A percentile compares a stretch with the other conserved stretches of the same genome.
These are phyloP conservation scores for Theretra japonica DNA, from an alignment of 2,888 invertebrate genomes.

Conservation along the genomic window DNA sequence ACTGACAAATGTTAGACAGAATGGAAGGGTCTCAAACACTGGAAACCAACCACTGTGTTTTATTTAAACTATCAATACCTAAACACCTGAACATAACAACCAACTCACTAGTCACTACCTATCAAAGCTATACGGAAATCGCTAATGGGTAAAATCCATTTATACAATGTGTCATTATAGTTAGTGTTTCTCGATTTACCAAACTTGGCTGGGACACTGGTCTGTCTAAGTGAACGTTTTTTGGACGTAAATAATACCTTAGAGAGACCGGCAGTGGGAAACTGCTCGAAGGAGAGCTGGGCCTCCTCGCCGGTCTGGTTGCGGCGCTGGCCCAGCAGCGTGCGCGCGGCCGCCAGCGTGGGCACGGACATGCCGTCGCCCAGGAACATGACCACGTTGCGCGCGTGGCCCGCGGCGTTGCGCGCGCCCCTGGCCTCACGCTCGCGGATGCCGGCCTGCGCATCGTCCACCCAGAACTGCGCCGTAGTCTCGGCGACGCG, in stretches of 20 bases:
- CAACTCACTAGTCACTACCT: too few species aligned
- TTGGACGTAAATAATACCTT: conserved; percentile 43
- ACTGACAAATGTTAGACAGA: too few species aligned
- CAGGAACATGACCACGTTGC: conserved; percentile 87
- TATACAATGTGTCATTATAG: not conserved
- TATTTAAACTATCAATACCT: too few species aligned
- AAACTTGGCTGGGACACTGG: not conserved
- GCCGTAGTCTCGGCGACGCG: conserved; percentile 35
- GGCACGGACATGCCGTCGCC: conserved; percentile 90
- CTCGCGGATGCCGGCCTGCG: conserved; percentile 40
- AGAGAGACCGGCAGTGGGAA: conserved; percentile 81
- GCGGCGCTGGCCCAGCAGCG: conserved; percentile 84
- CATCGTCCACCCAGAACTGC: conserved; percentile 41
- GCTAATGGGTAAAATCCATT: too few species aligned
- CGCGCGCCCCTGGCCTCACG: conserved; percentile 33
- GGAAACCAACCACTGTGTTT: too few species aligned
- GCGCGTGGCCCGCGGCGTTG: conserved; percentile 69
- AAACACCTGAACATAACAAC: too few species aligned
- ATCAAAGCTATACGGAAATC: too few species aligned
- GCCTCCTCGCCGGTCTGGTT: conserved; percentile 83
- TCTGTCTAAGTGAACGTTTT: too few species aligned
- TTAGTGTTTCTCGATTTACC: too few species aligned
- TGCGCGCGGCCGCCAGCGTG: conserved; percentile 86
- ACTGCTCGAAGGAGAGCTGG: conserved; percentile 84
- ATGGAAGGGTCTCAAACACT: too few species aligned